A percentile compares a stretch with the other conserved stretches of the same genome.
Evolutionary conservation across 2,888 invertebrate genomes (phyloP).

Genomic region (Plutella xylostella): DNA sequence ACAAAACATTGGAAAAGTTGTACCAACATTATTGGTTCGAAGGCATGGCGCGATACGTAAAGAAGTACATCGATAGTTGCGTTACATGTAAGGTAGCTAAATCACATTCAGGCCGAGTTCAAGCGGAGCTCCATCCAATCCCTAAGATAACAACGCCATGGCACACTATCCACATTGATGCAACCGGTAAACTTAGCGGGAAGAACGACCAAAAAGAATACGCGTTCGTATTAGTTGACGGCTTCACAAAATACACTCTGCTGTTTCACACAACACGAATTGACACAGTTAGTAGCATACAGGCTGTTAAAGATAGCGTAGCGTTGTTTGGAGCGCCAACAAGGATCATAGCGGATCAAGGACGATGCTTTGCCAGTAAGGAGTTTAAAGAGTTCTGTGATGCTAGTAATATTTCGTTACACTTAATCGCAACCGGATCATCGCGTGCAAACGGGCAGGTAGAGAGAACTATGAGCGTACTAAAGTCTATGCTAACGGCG

Average conservation of each 20-base stretch:
- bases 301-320: not conserved
- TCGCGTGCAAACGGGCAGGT: constrained; percentile 16
- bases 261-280: constrained; percentile 13
- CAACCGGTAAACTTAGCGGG: too few species aligned
- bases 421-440: not conserved
- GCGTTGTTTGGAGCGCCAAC: constrained; percentile 19
- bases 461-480: constrained; percentile 16
- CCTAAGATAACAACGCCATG: too few species aligned
- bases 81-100: too few species aligned
- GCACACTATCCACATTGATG: too few species aligned
- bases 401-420: constrained; percentile 16
- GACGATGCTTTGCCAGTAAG: constrained; percentile 9
- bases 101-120: too few species aligned
- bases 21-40: too few species aligned
- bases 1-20: too few species aligned
- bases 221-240: too few species aligned
- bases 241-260: constrained; percentile 22
- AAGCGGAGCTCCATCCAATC: too few species aligned
- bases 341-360: constrained; percentile 19
- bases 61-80: too few species aligned
- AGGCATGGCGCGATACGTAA: too few species aligned
- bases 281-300: not conserved
- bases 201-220: too few species aligned
- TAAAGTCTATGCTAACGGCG: constrained; percentile 18
- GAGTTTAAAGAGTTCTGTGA: constrained; percentile 19